Base-by-base conservation (phyloP, 2,113 vertebrate genomes). In the Oryzias curvinotus region DNA sequence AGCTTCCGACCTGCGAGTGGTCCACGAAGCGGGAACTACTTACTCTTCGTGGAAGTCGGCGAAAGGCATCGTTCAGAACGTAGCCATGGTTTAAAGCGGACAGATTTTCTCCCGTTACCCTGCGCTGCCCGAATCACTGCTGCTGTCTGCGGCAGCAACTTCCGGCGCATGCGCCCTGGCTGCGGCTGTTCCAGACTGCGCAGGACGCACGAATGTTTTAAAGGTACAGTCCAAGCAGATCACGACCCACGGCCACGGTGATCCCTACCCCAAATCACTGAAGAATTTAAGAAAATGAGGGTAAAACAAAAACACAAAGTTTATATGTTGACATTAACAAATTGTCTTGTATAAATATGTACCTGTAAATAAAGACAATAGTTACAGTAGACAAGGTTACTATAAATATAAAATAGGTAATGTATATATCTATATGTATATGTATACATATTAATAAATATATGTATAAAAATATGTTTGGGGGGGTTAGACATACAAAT, bases 111-210 rank as follows among this genome's bases (percentile, higher is more conserved):
- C 83, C 81, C 82, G 85, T 75, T 82, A 83, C 86, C 83, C 74
- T 87, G 84, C 87, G 88, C 78, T 83, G 59, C 83, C 91, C 91
- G 91, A 92, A 92, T 93, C 91, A 92, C 91, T 91, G 85, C 90
- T 90, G 86, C 92, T 92, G 89, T 92, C 90, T 92, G 92, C 91
- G 90, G 91, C 91, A 92, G 84, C 89, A 86, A 91, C 91, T 92
- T 91, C 87, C 85, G 71, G 87, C 88, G 91, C 92, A 91, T 91
- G 92, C 91, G 91, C 90, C 71, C 23, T 68, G 1, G 4, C 13
- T 0, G 65, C 36, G 60, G 43, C 51, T 36, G 65, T 49, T 65
- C 71, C 73, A 77, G 84, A 79, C 78, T 36, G 62, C 51, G 61
- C 84, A 68, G 75, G 50, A 61, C 66, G 16, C 49, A 49, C 15